A percentile compares a stretch with the other conserved stretches of the same genome.
These are phyloP conservation scores for Sarcophaga caerulescens DNA, from an alignment of 2,888 invertebrate genomes.

Conservation along the genomic window DNA sequence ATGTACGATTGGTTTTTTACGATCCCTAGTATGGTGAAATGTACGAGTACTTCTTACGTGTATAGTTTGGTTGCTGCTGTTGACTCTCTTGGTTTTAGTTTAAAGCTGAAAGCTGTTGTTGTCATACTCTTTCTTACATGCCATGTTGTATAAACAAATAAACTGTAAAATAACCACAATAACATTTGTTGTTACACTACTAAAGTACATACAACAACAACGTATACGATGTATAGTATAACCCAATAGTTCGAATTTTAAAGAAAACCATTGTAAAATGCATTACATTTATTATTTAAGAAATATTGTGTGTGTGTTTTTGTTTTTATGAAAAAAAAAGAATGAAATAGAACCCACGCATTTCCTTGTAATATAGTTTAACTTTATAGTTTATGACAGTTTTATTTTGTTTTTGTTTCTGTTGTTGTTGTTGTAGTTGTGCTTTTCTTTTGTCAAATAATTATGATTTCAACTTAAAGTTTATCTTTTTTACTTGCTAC, in stretches of 20 bases:
- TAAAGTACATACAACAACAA: no score
- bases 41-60: background rate
- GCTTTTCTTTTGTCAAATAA: slow-evolving; percentile 57
- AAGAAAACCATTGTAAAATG: no score
- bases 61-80: slow-evolving; percentile 15
- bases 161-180: background rate
- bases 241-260: background rate
- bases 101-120: slow-evolving; percentile 27
- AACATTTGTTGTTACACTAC: background rate
- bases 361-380: slow-evolving; percentile 65
- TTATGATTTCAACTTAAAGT: slow-evolving; percentile 50
- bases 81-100: slow-evolving; percentile 25
- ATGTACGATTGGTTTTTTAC: no score
- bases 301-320: background rate
- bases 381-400: slow-evolving; percentile 52
- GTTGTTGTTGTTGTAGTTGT: slow-evolving; percentile 29
- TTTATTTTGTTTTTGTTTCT: slow-evolving; percentile 32
- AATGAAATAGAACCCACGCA: slow-evolving; percentile 59
- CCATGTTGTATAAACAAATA: background rate
- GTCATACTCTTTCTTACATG: background rate
- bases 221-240: background rate
- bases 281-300: background rate
- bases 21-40: no score
- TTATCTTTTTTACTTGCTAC: slow-evolving; percentile 43
- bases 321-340: background rate